These are phyloP conservation scores for Phacellophora camtschatica DNA, from an alignment of 30 jellyfish, hydroid and myxozoan genomes.

Conservation along the genomic window DNA sequence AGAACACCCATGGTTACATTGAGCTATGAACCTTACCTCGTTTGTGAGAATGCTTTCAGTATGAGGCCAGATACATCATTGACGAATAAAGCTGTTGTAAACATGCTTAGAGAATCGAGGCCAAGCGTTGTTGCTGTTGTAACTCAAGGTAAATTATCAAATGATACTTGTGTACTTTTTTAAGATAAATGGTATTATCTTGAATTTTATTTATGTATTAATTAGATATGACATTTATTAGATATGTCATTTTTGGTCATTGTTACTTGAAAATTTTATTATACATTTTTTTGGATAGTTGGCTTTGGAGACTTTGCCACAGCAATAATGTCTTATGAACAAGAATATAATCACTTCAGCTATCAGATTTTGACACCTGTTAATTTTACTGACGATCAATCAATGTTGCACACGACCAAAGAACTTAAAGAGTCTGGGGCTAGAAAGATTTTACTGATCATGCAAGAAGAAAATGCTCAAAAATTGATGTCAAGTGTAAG, in stretches of 20 bases:
- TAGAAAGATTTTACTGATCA: conserved; percentile 41
- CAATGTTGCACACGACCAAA: conserved; percentile 22
- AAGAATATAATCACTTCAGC: conserved; percentile 20
- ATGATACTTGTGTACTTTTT: too few species aligned
- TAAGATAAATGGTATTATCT: too few species aligned
- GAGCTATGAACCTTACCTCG: conserved; percentile 42
- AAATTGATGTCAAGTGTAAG: conserved; percentile 56
- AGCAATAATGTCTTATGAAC: conserved; percentile 63
- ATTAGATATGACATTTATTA: too few species aligned
- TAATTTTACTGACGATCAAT: conserved; percentile 23
- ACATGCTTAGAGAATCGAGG: conserved; percentile 59
- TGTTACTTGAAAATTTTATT: too few species aligned
- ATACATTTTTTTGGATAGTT: not conserved
- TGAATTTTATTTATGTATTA: too few species aligned
- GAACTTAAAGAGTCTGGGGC: conserved; percentile 67
- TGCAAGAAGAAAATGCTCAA: conserved; percentile 53
- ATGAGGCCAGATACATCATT: conserved; percentile 71
- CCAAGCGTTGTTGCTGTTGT: conserved; percentile 68
- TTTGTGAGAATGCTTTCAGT: conserved; percentile 52
- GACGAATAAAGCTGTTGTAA: conserved; percentile 57
- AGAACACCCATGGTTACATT: conserved; percentile 67
- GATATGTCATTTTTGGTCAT: too few species aligned
- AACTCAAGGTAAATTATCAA: conserved; percentile 51
- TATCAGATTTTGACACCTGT: conserved; percentile 64
- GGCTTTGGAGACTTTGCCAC: conserved; percentile 68